Evolutionary conservation across 2,797 vertebrate species (phyloP).

Genomic region (Hypotaenidia philippensis): DNA sequence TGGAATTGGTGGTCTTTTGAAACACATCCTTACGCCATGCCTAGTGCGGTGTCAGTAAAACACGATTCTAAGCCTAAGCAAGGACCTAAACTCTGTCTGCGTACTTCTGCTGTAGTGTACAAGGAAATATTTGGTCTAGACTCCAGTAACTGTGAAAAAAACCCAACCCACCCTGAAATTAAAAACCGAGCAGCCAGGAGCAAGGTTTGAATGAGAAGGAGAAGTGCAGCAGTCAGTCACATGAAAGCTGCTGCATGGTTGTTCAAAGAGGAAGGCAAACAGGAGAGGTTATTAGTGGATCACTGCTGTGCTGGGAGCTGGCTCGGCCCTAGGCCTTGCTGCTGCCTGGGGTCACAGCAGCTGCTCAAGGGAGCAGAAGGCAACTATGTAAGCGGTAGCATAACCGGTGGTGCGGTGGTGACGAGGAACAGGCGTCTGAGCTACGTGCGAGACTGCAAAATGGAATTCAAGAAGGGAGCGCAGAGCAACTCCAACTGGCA

Average conservation of each 20-base stretch:
- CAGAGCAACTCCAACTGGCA: background rate
- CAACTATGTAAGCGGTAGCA: background rate
- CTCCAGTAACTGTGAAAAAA: background rate
- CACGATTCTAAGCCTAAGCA: background rate
- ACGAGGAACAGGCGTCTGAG: background rate
- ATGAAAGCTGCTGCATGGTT: background rate
- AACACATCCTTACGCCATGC: background rate
- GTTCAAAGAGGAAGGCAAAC: background rate
- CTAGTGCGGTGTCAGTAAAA: background rate
- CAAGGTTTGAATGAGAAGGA: background rate
- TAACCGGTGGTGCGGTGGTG: background rate
- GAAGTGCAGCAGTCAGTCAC: background rate
- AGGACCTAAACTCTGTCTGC: background rate
- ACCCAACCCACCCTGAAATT: accelerated
- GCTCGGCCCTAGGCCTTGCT: background rate
- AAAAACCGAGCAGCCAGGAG: background rate
- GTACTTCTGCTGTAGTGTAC: background rate
- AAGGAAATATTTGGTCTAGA: background rate
- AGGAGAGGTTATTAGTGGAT: no score
- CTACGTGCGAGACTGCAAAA: background rate
- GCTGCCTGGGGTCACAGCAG: background rate
- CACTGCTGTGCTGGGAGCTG: accelerated
- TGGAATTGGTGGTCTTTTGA: background rate
- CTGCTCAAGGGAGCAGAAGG: background rate
- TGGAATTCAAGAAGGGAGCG: background rate